Percentiles rank a stretch among this genome's conserved stretches.
Evolutionary conservation across 2,797 vertebrate species (phyloP).

Genomic region (Apogon hyalosoma): DNA sequence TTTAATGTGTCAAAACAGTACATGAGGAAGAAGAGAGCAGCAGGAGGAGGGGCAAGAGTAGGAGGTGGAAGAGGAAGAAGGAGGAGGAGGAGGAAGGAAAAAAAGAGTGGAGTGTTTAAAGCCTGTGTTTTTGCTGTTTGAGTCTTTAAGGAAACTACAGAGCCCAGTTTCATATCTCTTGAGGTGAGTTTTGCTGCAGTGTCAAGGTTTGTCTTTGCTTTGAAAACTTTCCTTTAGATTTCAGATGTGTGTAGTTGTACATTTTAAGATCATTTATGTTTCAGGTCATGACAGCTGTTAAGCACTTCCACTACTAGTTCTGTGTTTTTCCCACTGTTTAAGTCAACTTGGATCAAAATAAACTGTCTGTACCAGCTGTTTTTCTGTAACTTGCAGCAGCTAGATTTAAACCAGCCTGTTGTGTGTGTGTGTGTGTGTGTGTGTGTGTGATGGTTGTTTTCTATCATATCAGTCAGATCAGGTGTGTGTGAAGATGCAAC

Average conservation of each 20-base stretch:
- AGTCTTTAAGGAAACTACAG: neutral
- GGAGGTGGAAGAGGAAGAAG: constrained; percentile 25
- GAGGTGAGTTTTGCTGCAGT: neutral
- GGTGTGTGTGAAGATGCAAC: constrained; percentile 49
- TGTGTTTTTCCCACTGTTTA: too few relatives aligned
- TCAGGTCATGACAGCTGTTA: neutral
- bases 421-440: too few relatives aligned
- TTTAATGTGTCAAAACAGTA: neutral
- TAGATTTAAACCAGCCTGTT: too few relatives aligned
- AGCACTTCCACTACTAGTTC: neutral
- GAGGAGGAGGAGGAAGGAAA: constrained; percentile 22
- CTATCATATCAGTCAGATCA: neutral
- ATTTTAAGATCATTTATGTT: neutral
- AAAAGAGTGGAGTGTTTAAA: constrained; percentile 27
- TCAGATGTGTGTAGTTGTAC: neutral
- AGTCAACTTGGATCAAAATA: neutral
- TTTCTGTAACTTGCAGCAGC: neutral
- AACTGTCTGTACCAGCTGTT: neutral
- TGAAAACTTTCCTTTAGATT: neutral
- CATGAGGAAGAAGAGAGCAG: constrained; percentile 37
- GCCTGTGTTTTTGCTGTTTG: constrained; percentile 39
- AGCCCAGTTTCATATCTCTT: constrained; percentile 4
- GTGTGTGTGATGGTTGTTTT: neutral
- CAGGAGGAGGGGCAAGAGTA: too few relatives aligned
- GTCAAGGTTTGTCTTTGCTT: constrained; percentile 40